Conservation (phyloP, 1,140 invertebrate genomes). For the Drosophila repleta region DNA sequence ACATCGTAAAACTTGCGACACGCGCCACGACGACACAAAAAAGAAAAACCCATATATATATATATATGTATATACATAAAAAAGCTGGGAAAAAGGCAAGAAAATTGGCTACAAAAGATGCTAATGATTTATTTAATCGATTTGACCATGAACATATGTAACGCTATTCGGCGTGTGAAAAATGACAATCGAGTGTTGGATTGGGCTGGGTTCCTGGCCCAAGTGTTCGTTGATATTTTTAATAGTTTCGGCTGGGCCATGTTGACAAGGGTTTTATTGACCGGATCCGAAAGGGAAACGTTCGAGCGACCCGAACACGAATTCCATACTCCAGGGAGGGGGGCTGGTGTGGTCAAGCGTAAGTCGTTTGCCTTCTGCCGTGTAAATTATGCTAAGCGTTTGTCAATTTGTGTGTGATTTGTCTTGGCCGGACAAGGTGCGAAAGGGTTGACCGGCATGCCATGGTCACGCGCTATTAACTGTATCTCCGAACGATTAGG, state of each 20-base stretch:
- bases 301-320: not conserved
- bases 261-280: slow-evolving; percentile 80
- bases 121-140: slow-evolving; percentile 84
- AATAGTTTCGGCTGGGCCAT: slow-evolving; percentile 79
- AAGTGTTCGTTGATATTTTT: slow-evolving; percentile 77
- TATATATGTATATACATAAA: too few relatives aligned
- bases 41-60: slow-evolving; percentile 13
- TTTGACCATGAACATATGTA: slow-evolving; percentile 83
- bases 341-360: slow-evolving; percentile 60
- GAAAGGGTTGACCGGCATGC: slow-evolving; percentile 56
- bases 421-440: slow-evolving; percentile 67
- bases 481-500: slow-evolving; percentile 8
- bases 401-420: slow-evolving; percentile 80
- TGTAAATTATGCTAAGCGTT: slow-evolving; percentile 82
- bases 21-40: slow-evolving; percentile 37
- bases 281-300: slow-evolving; percentile 68
- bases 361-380: slow-evolving; percentile 67
- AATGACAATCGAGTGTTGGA: slow-evolving; percentile 50
- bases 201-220: not conserved
- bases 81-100: slow-evolving; percentile 43
- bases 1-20: slow-evolving; percentile 58
- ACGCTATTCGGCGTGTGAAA: slow-evolving; percentile 68
- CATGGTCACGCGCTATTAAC: slow-evolving; percentile 66
- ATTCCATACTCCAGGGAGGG: not conserved
- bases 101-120: slow-evolving; percentile 83